Evolutionary conservation across 2,113 vertebrate species (phyloP).

Genomic region (Gadus chalcogrammus): DNA sequence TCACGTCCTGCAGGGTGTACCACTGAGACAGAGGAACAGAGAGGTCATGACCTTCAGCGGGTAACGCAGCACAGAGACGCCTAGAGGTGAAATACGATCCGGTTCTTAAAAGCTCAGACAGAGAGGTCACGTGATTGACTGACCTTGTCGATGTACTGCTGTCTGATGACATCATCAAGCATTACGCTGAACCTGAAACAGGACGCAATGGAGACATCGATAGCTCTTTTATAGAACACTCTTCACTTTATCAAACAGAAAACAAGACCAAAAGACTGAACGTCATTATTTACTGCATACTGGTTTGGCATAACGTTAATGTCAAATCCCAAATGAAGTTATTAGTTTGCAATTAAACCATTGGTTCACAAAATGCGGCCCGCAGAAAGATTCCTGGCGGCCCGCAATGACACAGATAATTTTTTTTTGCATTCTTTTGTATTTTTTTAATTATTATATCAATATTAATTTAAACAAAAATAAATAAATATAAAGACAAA

Average conservation of each 20-base stretch:
- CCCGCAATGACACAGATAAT: no score
- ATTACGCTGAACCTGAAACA: conserved; percentile 58
- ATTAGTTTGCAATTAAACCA: background rate
- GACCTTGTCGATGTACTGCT: conserved; percentile 68
- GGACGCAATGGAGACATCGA: background rate
- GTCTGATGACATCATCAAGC: conserved; percentile 62
- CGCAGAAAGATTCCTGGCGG: no score
- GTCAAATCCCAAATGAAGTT: background rate
- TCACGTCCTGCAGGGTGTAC: conserved; percentile 83
- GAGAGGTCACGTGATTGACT: conserved; percentile 16
- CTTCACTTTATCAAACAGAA: no score
- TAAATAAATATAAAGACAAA: no score
- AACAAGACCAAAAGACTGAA: background rate
- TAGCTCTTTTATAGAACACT: background rate
- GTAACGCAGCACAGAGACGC: no score
- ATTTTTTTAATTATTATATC: no score
- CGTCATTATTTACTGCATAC: background rate
- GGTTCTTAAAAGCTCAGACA: no score
- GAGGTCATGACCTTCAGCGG: background rate
- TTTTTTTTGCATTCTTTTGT: no score
- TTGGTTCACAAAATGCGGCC: no score
- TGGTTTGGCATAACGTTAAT: background rate
- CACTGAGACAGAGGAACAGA: conserved; percentile 70
- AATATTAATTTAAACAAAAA: no score
- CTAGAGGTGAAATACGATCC: no score